Evolutionary conservation across 2,113 vertebrate species (phyloP).

Genomic region (rat (Rattus norvegicus)): GRCr8 NC_086036.1:56998001-56998500

Average conservation of each 20-base stretch:
- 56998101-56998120: neutral
- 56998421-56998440: too few relatives aligned
- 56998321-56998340: neutral
- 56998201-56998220: neutral
- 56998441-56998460: too few relatives aligned
- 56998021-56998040: neutral
- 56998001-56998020: neutral
- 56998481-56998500: neutral
- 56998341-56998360: neutral
- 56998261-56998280: neutral
- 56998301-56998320: fast-evolving
- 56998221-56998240: neutral
- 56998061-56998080: neutral
- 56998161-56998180: fast-evolving
- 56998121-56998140: neutral
- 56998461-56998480: neutral
- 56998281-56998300: neutral
- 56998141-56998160: neutral
- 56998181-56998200: neutral
- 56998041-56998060: neutral
- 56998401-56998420: neutral
- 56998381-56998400: neutral
- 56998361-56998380: neutral
- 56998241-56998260: neutral
- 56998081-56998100: neutral